A percentile compares a stretch with the other conserved stretches of the same genome.
These are phyloP conservation scores for Tetragnatha montana DNA, from an alignment of 2,888 invertebrate genomes.

Conservation along the genomic window DNA sequence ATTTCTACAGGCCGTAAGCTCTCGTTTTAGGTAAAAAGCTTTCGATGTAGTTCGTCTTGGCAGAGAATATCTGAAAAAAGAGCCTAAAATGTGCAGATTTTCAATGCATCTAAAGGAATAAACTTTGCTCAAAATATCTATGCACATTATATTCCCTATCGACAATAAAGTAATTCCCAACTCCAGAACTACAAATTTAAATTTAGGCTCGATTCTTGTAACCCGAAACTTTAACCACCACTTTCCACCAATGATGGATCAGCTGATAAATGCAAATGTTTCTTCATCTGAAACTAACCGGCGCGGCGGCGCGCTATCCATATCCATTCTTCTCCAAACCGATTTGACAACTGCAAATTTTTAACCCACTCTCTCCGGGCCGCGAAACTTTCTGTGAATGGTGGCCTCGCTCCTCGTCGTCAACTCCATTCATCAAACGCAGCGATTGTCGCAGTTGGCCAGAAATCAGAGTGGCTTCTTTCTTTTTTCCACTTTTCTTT, in stretches of 20 bases:
- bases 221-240: too few species aligned
- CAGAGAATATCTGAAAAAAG: too few species aligned
- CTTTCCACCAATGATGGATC: neutral
- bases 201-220: too few species aligned
- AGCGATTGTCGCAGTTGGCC: neutral
- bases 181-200: too few species aligned
- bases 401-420: conserved; percentile 11
- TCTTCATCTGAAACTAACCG: neutral
- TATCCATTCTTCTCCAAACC: neutral
- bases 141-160: too few species aligned
- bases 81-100: too few species aligned
- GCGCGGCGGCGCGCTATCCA: neutral
- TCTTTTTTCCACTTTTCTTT: neutral
- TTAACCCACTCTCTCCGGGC: conserved; percentile 11
- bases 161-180: too few species aligned
- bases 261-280: neutral
- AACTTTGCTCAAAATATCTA: too few species aligned
- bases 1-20: too few species aligned
- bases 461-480: conserved; percentile 21
- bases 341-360: conserved; percentile 25
- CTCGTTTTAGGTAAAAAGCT: too few species aligned
- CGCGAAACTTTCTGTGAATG: neutral
- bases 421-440: conserved; percentile 21
- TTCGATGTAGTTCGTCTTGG: too few species aligned
- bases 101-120: too few species aligned